Conservation (phyloP, 1,140 invertebrate species). For the Trachymyrmex cornetzi region DNA sequence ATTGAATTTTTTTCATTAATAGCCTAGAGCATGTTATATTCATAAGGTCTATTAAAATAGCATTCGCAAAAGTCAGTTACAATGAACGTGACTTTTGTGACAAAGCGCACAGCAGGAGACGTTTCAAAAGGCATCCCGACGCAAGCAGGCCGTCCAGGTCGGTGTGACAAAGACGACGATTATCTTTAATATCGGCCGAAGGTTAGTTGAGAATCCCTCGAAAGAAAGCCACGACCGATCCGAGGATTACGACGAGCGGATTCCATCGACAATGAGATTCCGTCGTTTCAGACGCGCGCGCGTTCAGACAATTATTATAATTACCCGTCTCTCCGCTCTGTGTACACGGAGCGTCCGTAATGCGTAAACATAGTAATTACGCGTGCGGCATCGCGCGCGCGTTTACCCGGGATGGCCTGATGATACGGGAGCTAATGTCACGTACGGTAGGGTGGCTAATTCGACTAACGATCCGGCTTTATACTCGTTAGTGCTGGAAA, state of each 20-base stretch:
- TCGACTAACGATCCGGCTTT: constrained; percentile 75
- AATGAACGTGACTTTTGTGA: background rate
- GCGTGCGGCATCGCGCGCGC: constrained; percentile 39
- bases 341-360: constrained; percentile 66
- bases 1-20: background rate
- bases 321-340: constrained; percentile 54
- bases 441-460: constrained; percentile 73
- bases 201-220: background rate
- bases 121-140: background rate
- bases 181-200: constrained; percentile 31
- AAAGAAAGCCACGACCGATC: background rate
- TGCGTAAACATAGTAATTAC: constrained; percentile 71
- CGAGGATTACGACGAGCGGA: background rate
- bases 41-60: background rate
- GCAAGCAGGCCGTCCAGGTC: background rate
- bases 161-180: constrained; percentile 34
- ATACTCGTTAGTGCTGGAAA: constrained; percentile 71
- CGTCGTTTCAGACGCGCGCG: background rate
- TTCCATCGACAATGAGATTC: constrained; percentile 55
- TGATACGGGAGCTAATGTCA: constrained; percentile 73
- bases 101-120: background rate
- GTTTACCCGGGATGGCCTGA: constrained; percentile 60
- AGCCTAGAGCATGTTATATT: background rate
- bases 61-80: background rate
- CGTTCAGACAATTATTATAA: constrained; percentile 59